phyloP scores from a whole-genome alignment of 2,113 vertebrate genomes.

The Coracopsis vasa region DNA sequence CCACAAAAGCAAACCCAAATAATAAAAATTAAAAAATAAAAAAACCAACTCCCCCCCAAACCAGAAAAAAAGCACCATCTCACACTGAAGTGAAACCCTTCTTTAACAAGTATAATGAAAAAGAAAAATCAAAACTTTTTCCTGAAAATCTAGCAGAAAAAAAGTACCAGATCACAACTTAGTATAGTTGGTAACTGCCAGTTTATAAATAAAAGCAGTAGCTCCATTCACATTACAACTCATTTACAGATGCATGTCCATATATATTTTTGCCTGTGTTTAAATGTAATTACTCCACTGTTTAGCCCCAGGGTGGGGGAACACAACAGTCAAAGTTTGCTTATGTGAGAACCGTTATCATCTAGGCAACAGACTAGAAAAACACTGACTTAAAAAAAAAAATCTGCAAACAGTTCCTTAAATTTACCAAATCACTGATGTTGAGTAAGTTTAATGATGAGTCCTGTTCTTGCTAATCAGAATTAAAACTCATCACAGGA shows the following conservation, averaged over 20 bases:
- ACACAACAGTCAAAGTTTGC: background rate
- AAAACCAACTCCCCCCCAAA: background rate
- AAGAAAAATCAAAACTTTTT: background rate
- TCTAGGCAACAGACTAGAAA: background rate
- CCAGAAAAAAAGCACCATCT: background rate
- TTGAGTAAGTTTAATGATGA: background rate
- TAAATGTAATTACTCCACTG: background rate
- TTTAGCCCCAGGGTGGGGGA: background rate
- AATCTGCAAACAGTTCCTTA: background rate
- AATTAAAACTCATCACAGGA: background rate
- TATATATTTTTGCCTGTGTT: background rate
- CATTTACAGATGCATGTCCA: background rate
- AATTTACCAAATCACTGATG: background rate
- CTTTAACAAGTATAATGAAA: background rate
- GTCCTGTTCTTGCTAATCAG: background rate
- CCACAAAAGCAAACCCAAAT: background rate
- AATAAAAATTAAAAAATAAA: background rate
- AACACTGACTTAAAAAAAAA: background rate
- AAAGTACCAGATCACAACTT: background rate
- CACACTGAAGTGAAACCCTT: background rate
- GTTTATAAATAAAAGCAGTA: background rate
- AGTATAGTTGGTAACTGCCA: background rate
- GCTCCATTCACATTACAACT: background rate
- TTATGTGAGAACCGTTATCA: background rate
- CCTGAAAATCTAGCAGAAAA: background rate